Evolutionary conservation across 1,140 invertebrate species (phyloP).

Genomic region (Drosophila gunungcola): DNA sequence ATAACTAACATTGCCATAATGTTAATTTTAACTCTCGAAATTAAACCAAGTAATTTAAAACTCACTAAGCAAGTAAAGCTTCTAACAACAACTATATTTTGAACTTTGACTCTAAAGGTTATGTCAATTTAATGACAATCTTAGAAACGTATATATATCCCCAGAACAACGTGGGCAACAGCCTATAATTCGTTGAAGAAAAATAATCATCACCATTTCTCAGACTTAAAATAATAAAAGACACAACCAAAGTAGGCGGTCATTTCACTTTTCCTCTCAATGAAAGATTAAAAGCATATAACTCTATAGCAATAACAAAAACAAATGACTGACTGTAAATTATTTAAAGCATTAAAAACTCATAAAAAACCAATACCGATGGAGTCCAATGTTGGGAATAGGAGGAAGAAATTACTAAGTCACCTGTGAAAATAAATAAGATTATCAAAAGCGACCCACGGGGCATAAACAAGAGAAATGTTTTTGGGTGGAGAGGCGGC

Average conservation of each 20-base stretch:
- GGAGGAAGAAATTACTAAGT: conserved; percentile 53
- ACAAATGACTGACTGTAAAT: conserved; percentile 48
- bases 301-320: conserved; percentile 54
- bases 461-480: conserved; percentile 36
- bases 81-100: not conserved
- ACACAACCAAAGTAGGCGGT: conserved; percentile 20
- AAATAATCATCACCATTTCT: not conserved
- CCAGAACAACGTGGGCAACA: conserved; percentile 8
- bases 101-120: not conserved
- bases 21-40: too few species aligned
- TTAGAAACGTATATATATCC: not conserved
- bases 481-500: conserved; percentile 15
- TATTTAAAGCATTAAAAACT: conserved; percentile 40
- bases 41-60: too few species aligned
- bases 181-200: not conserved
- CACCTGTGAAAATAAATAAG: conserved; percentile 74
- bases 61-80: too few species aligned
- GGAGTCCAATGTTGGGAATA: conserved; percentile 12
- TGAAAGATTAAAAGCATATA: conserved; percentile 56
- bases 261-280: not conserved
- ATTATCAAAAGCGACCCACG: conserved; percentile 62
- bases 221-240: conserved; percentile 8
- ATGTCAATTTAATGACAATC: not conserved
- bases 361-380: conserved; percentile 28
- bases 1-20: too few species aligned